These are phyloP conservation scores for Chaenocephalus aceratus DNA, from an alignment of 2,113 vertebrate species.

Conservation along the genomic window DNA sequence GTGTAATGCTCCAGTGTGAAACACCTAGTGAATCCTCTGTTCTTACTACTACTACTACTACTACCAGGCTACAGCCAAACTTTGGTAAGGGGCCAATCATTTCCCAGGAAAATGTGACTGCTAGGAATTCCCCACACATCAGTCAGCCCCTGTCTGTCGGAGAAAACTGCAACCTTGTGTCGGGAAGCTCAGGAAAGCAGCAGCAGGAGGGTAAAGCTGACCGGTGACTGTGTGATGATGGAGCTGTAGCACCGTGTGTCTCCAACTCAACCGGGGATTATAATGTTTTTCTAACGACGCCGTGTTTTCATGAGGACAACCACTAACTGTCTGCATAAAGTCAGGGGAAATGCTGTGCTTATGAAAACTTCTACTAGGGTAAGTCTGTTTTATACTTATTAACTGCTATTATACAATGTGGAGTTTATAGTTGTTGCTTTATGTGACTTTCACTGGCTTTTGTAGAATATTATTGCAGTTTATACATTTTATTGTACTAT, in stretches of 20 bases:
- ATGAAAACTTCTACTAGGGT: conserved; percentile 56
- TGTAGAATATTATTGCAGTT: neutral
- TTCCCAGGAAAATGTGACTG: conserved; percentile 86
- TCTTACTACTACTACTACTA: neutral
- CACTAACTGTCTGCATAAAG: neutral
- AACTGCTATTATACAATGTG: neutral
- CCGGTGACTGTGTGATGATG: conserved; percentile 52
- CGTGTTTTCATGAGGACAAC: conserved; percentile 24
- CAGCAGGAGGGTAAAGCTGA: conserved; percentile 51
- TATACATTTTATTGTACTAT: neutral
- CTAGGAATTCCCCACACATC: conserved; percentile 85
- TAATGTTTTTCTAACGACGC: conserved; percentile 28
- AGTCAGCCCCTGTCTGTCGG: conserved; percentile 67
- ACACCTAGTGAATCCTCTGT: neutral
- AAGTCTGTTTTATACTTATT: conserved; percentile 28
- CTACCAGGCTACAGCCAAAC: conserved; percentile 31
- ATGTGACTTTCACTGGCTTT: neutral
- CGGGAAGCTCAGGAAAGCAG: conserved; percentile 58
- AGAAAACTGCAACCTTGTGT: conserved; percentile 77
- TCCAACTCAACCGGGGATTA: conserved; percentile 35
- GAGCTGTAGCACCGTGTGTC: conserved; percentile 27
- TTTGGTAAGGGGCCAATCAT: conserved; percentile 70
- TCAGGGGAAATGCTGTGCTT: conserved; percentile 24
- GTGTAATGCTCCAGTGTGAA: neutral
- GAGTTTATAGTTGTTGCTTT: neutral